A percentile compares a stretch with the other conserved stretches of the same genome.
Evolutionary conservation across 2,113 vertebrate genomes (phyloP).

Genomic region (Zosterops japonicus): DNA sequence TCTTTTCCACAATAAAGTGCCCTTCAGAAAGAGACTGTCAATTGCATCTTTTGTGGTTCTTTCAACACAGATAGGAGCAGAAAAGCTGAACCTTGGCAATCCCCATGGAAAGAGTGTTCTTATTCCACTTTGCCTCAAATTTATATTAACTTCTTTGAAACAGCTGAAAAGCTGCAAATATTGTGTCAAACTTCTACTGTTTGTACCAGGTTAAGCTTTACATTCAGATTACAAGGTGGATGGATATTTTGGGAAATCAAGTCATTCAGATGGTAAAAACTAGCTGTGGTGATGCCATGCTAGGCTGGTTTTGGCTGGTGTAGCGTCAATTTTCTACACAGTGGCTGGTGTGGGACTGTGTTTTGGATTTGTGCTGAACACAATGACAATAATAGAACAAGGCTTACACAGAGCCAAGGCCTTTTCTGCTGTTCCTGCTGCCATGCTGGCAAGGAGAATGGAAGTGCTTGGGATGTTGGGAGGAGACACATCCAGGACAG

Average conservation of each 20-base stretch:
- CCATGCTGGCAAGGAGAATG: background rate
- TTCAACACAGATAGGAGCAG: background rate
- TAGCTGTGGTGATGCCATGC: background rate
- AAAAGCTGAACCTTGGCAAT: background rate
- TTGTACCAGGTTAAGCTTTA: background rate
- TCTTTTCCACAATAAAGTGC: background rate
- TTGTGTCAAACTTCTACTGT: background rate
- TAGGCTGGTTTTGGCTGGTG: background rate
- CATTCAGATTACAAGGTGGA: background rate
- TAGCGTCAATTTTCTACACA: background rate
- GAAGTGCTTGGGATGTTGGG: background rate
- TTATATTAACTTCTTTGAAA: background rate
- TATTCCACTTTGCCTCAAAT: background rate
- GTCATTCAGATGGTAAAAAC: background rate
- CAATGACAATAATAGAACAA: background rate
- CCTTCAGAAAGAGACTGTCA: background rate
- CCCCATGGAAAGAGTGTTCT: background rate
- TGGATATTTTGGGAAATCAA: background rate
- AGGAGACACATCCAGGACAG: background rate
- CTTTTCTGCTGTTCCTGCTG: background rate
- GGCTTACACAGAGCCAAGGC: background rate
- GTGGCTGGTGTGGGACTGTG: background rate
- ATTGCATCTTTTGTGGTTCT: background rate
- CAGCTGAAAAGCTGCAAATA: background rate
- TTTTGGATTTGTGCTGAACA: background rate